These are phyloP conservation scores for Hydrolagus affinis DNA, from an alignment of 2,113 vertebrate species.

Conservation along the genomic window DNA sequence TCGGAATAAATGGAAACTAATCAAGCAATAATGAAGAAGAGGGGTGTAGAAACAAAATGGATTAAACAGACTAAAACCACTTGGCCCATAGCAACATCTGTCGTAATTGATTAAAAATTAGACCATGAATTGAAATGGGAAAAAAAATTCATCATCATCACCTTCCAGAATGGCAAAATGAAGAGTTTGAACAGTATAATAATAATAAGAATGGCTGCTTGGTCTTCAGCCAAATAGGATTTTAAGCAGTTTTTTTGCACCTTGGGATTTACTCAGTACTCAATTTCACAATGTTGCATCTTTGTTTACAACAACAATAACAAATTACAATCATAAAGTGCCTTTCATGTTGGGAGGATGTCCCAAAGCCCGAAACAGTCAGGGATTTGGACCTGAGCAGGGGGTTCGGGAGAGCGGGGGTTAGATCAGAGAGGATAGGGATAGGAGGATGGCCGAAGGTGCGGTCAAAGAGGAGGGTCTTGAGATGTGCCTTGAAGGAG, in stretches of 20 bases:
- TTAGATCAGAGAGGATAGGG: too few relatives aligned
- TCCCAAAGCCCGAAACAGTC: too few relatives aligned
- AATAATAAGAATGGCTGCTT: neutral
- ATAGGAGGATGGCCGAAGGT: too few relatives aligned
- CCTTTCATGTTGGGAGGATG: too few relatives aligned
- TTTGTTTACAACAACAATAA: neutral
- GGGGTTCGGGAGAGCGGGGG: too few relatives aligned
- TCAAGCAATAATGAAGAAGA: conserved; percentile 25
- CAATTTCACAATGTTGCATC: neutral
- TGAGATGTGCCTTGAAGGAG: too few relatives aligned
- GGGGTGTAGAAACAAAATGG: neutral
- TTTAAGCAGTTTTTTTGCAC: neutral
- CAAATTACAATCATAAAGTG: too few relatives aligned
- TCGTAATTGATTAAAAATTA: conserved; percentile 4
- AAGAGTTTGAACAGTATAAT: neutral
- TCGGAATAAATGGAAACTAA: conserved; percentile 26
- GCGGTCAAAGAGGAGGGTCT: too few relatives aligned
- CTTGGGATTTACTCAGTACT: neutral
- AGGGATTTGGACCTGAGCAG: too few relatives aligned
- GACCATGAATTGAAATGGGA: neutral
- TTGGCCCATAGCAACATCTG: neutral
- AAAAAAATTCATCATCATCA: too few relatives aligned
- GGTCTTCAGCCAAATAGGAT: too few relatives aligned
- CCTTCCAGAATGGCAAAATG: too few relatives aligned
- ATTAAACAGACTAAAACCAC: neutral